Conservation (phyloP, 2,113 vertebrate species). For the Rhinolophus ferrumequinum region DNA sequence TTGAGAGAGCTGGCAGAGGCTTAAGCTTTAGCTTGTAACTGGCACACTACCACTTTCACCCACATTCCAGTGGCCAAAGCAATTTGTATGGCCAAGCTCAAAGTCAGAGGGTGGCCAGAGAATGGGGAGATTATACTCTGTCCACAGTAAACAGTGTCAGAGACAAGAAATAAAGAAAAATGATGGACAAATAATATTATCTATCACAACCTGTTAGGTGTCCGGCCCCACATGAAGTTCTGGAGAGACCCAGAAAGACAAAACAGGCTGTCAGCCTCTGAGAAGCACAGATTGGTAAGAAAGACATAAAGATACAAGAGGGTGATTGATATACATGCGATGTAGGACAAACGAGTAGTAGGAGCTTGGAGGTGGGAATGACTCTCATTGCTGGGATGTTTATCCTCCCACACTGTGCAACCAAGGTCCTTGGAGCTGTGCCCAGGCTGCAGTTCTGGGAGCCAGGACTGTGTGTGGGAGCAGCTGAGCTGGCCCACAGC, state of each 20-base stretch:
- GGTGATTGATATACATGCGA: not conserved
- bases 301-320: not conserved
- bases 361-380: not conserved
- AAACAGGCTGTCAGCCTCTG: not conserved
- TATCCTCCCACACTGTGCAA: not conserved
- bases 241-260: not conserved
- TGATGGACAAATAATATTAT: slow-evolving; percentile 1
- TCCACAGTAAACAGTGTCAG: not conserved
- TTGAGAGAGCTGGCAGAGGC: not conserved
- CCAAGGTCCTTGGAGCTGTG: not conserved
- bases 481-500: not conserved
- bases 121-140: not conserved
- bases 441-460: slow-evolving; percentile 6
- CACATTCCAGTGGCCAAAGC: slow-evolving; percentile 12
- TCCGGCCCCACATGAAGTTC: not conserved
- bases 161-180: slow-evolving; percentile 21
- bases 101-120: slow-evolving; percentile 2
- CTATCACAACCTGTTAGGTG: not conserved
- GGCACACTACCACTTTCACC: not conserved
- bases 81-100: not conserved
- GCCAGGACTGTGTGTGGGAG: not conserved
- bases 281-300: slow-evolving; percentile 3
- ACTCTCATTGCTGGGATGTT: not conserved
- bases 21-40: slow-evolving; percentile 18
- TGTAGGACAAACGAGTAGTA: not conserved